Evolutionary conservation across 1,140 invertebrate genomes (phyloP).

Genomic region (Listronotus oregonensis): DNA sequence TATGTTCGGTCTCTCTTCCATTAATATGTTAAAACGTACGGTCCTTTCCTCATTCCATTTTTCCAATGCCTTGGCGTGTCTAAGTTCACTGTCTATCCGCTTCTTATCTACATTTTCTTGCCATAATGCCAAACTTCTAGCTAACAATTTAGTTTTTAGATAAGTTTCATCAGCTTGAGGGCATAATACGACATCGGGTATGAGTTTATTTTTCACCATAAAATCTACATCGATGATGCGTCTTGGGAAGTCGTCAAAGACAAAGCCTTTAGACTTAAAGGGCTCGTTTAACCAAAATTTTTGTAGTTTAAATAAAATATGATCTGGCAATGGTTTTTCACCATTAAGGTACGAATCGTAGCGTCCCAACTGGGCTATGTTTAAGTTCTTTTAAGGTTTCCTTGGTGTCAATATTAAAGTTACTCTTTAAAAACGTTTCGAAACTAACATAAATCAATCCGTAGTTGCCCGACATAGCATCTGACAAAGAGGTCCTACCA

Average conservation of each 20-base stretch:
- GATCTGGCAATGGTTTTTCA: constrained; percentile 52
- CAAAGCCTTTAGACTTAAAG: constrained; percentile 56
- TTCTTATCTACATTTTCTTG: constrained; percentile 40
- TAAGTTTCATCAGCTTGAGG: constrained; percentile 52
- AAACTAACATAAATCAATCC: constrained; percentile 61
- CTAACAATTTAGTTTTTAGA: constrained; percentile 51
- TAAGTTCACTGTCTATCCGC: constrained; percentile 50
- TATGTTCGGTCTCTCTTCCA: constrained; percentile 39
- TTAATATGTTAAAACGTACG: constrained; percentile 43
- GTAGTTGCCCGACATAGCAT: constrained; percentile 59
- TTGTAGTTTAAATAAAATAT: constrained; percentile 56
- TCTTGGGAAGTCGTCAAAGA: constrained; percentile 63
- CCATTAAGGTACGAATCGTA: constrained; percentile 55
- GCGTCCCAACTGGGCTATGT: not conserved
- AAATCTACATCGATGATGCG: constrained; percentile 58
- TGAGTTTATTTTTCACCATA: constrained; percentile 56
- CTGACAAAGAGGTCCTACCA: constrained; percentile 60
- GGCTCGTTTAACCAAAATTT: constrained; percentile 60
- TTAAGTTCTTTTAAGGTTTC: constrained; percentile 4
- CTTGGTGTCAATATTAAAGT: constrained; percentile 3
- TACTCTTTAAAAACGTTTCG: constrained; percentile 41
- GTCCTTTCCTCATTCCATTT: constrained; percentile 42
- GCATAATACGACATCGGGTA: constrained; percentile 63
- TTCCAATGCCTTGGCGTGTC: constrained; percentile 45
- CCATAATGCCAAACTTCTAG: constrained; percentile 51